A percentile compares a stretch with the other conserved stretches of the same genome.
These are phyloP conservation scores for Tuta absoluta DNA, from an alignment of 2,888 invertebrate species.

Conservation along the genomic window DNA sequence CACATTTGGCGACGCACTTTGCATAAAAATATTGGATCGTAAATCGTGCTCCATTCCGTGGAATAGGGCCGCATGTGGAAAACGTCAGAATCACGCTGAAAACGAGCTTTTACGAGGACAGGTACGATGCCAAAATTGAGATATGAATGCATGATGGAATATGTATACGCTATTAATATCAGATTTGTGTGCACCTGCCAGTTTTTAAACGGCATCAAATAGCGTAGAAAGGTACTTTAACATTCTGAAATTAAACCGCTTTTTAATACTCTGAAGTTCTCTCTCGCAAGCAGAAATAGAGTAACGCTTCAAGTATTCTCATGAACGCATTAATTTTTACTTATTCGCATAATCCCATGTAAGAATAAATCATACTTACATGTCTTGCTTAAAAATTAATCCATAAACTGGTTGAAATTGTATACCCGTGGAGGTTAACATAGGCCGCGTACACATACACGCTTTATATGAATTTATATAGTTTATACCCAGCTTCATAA, in stretches of 20 bases:
- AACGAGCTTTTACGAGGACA: constrained; percentile 64
- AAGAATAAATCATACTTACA: constrained; percentile 14
- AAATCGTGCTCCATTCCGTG: constrained; percentile 66
- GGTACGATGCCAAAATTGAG: constrained; percentile 60
- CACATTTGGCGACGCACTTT: constrained; percentile 80
- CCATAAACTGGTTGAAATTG: constrained; percentile 43
- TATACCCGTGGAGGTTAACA: constrained; percentile 45
- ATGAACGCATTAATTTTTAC: not conserved
- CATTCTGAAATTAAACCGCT: not conserved
- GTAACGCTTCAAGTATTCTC: not conserved
- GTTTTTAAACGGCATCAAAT: constrained; percentile 1
- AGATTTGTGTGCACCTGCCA: constrained; percentile 52
- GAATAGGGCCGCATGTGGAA: constrained; percentile 70
- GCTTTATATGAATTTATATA: constrained; percentile 44
- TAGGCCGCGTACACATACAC: constrained; percentile 40
- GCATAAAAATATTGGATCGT: constrained; percentile 80
- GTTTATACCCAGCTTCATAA: constrained; percentile 64
- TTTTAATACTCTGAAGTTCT: not conserved
- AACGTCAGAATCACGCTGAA: constrained; percentile 68
- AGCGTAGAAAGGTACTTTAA: not conserved
- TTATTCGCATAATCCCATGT: not conserved
- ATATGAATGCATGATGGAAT: constrained; percentile 55
- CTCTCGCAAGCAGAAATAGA: not conserved
- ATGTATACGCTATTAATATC: constrained; percentile 48
- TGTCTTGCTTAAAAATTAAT: constrained; percentile 27